Base-by-base conservation (phyloP, 1,140 invertebrate species). In the Sycophila sp. region DNA sequence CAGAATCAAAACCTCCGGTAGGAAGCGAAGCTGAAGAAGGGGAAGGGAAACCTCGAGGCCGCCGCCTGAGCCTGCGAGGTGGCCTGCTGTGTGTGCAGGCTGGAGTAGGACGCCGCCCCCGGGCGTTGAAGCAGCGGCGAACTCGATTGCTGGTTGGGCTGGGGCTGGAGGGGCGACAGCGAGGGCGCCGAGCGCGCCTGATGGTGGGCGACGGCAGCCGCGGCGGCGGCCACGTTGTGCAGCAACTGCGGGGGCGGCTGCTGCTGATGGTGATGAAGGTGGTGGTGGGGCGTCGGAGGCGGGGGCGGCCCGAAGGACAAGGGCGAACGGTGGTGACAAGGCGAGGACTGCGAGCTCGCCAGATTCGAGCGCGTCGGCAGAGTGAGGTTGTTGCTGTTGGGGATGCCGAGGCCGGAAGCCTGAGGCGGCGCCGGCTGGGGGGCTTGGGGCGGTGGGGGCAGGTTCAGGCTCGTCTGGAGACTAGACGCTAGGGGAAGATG, bases 11-110 rank as follows among this genome's bases (percentile, higher is more conserved):
- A 86, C 76, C 83, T 78, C 64, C 81, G 78, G 49, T 83, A 85
- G n/a, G 82, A 84, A 17, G 81, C 73, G 67, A 83, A 84, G 60
- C 80, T 81, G n/a, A 83, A 75, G 65, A 83, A 85, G 22, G 84
- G 80, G 67, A 83, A 85, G 13, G 82, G 83, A 63, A 81, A 84
- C 40, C 83, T 78, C 56, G 82, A 78, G 6, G 71, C 56, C 2
- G 70, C 62, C 13, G 81, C 74, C 67, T 79, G 83, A 28, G 74
- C 45, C 24, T 80, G 78, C 15, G 80, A 63, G 10, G 73, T 75
- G 0, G 49, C 26, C 62, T 78, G 81, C 19, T 79, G 77, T 13
- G 76, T 74, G 42, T 84, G 81, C 34, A 79, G 76, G 17, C 78
- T 56, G n/a, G 79, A 74, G 30, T 75, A 84, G 4, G 80, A 68